Percentiles rank a stretch among this genome's conserved stretches.
Evolutionary conservation across 1,140 invertebrate species (phyloP).

Genomic region (Mylabris phalerata): DNA sequence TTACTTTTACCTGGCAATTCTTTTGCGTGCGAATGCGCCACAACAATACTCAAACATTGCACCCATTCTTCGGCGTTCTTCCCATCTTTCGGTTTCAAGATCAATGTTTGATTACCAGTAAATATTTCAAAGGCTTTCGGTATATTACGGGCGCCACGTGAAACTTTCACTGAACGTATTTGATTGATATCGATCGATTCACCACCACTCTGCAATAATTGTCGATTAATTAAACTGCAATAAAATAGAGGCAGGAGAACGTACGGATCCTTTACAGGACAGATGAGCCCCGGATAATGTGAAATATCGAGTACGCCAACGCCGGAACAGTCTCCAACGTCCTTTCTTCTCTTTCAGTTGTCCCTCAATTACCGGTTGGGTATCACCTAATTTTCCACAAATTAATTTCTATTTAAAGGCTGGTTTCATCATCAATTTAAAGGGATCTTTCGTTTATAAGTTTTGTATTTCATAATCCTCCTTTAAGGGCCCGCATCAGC

Average conservation of each 20-base stretch:
- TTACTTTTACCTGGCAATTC: conserved; percentile 62
- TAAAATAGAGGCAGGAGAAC: conserved; percentile 28
- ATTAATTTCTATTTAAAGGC: too few species aligned
- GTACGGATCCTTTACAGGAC: conserved; percentile 79
- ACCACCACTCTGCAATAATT: conserved; percentile 53
- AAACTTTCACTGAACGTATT: conserved; percentile 87
- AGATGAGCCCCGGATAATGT: conserved; percentile 86
- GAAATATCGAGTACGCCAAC: conserved; percentile 90
- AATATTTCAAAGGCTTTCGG: conserved; percentile 96
- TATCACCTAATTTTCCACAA: conserved; percentile 42
- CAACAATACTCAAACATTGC: conserved; percentile 80
- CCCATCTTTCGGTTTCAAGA: conserved; percentile 89
- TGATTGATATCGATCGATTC: conserved; percentile 81
- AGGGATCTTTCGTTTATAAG: too few species aligned
- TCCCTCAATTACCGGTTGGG: conserved; percentile 76
- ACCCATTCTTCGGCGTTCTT: conserved; percentile 94
- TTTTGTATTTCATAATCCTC: too few species aligned
- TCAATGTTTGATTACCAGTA: conserved; percentile 83
- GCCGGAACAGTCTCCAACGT: conserved; percentile 79
- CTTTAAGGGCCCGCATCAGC: too few species aligned
- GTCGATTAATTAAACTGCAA: not conserved
- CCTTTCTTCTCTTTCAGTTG: conserved; percentile 94
- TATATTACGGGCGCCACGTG: conserved; percentile 75
- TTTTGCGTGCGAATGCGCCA: conserved; percentile 71
- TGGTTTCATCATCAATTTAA: too few species aligned